Evolutionary conservation across 2,888 invertebrate species (phyloP).

Genomic region (Vanessa cardui): DNA sequence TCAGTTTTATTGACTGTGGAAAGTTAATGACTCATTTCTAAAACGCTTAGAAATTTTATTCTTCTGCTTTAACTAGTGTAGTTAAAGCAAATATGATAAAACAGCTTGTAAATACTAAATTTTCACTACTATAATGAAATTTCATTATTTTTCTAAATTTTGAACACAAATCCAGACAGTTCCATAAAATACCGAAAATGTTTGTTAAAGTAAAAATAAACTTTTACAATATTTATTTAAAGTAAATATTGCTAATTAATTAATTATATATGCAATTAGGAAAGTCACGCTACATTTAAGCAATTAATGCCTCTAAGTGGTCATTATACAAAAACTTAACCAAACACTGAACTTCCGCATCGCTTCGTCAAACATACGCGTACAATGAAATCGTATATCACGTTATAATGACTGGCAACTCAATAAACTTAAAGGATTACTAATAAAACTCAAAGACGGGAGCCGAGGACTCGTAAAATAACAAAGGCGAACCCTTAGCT

Average conservation of each 20-base stretch:
- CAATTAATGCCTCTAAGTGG: background rate
- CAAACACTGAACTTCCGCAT: slow-evolving; percentile 9
- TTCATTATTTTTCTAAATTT: too few relatives aligned
- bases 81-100: too few relatives aligned
- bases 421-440: slow-evolving; percentile 56
- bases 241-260: background rate
- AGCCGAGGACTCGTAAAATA: slow-evolving; percentile 49
- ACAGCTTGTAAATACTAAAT: too few relatives aligned
- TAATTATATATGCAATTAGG: background rate
- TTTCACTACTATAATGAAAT: too few relatives aligned
- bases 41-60: too few relatives aligned
- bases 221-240: background rate
- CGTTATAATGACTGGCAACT: slow-evolving; percentile 40
- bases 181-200: too few relatives aligned
- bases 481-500: slow-evolving; percentile 44
- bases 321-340: background rate
- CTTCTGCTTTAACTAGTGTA: too few relatives aligned
- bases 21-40: too few relatives aligned
- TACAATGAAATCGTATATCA: slow-evolving; percentile 34
- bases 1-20: too few relatives aligned
- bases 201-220: too few relatives aligned
- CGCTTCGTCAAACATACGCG: slow-evolving; percentile 17
- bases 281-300: background rate
- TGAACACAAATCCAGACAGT: too few relatives aligned
- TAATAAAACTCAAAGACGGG: slow-evolving; percentile 58